Base-by-base conservation (phyloP, 2,797 vertebrate genomes). In the Smutsia temminckii region DNA sequence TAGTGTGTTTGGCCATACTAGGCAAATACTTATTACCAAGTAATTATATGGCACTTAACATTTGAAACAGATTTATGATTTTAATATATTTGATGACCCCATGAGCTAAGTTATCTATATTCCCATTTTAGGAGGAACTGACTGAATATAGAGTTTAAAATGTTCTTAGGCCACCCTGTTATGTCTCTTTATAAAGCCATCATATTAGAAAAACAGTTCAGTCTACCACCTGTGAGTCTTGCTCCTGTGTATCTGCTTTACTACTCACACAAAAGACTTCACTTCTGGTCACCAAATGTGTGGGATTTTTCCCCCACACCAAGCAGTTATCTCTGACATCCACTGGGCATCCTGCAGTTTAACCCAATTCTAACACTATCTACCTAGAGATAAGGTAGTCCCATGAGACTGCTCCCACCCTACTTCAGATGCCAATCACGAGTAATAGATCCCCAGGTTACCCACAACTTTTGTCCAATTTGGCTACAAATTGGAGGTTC, bases 51-150 rank as follows among this genome's bases (percentile, higher is more conserved):
- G 8, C 72, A 79, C 40, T 85, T 96, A 92, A 93, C 59, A 80
- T 86, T 95, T 77, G 21, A 95, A 93, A 91, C 91, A 17, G 9
- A 42, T 84, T 88, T 85, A 72, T 46, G 77, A 85, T 90, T 80
- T 93, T 93, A 72, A 72, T 61, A 37, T 78, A 63, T 91, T 93
- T 96, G 59, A 86, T 46, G 91, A 40, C 40, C 18, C 25, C 7
- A 40, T 83, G 63, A 91, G 16, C 59, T 84, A 85, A 93, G 51
- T 88, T 92, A 95, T 84, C 64, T 93, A 2, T 87, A 72, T 91
- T 95, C 57, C n/a, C 55, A 51, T 94, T 88, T 94, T 92, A 69
- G 95, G 78, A 93, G 42, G 55, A 86, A 74, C 51, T 89, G 29
- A 51, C 71, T 89, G 13, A 95, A 53, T 32, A 90, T 21, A 89